These are phyloP conservation scores for Pygoscelis antarcticus DNA, from an alignment of 2,113 vertebrate genomes.

Conservation along the genomic window DNA sequence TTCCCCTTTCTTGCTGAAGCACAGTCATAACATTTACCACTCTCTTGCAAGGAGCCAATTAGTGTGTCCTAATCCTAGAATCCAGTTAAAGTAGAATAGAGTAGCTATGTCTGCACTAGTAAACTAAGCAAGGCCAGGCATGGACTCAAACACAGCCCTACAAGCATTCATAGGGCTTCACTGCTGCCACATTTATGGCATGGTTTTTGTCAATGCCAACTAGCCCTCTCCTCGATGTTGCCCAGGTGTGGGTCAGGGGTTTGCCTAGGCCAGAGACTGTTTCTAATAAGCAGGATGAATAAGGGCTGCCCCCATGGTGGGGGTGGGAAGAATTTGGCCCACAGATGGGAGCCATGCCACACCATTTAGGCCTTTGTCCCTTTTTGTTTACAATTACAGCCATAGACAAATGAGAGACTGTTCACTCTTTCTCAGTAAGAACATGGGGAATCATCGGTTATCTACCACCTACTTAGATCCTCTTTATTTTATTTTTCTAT, in stretches of 20 bases:
- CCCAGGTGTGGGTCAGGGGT: background rate
- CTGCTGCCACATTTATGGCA: background rate
- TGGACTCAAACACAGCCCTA: rapidly evolving
- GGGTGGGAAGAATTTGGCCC: background rate
- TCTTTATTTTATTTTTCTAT: background rate
- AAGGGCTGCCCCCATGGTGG: background rate
- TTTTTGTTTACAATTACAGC: background rate
- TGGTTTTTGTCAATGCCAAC: rapidly evolving
- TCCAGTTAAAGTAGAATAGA: background rate
- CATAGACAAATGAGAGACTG: background rate
- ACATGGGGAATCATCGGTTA: background rate
- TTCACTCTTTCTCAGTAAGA: background rate
- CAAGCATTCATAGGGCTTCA: rapidly evolving
- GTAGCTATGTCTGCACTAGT: background rate
- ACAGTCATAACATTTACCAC: background rate
- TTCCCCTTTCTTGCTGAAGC: background rate
- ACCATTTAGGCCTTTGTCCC: background rate
- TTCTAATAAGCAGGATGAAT: background rate
- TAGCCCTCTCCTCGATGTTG: rapidly evolving
- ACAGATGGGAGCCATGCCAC: background rate
- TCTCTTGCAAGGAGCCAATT: background rate
- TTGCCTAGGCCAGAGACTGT: background rate
- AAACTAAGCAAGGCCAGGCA: background rate
- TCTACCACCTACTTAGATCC: background rate
- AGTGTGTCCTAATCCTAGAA: background rate